Evolutionary conservation across 2,888 invertebrate genomes (phyloP), one percentile per base, ranked within the genome.

Genomic region (Coelopa pilipes): DNA sequence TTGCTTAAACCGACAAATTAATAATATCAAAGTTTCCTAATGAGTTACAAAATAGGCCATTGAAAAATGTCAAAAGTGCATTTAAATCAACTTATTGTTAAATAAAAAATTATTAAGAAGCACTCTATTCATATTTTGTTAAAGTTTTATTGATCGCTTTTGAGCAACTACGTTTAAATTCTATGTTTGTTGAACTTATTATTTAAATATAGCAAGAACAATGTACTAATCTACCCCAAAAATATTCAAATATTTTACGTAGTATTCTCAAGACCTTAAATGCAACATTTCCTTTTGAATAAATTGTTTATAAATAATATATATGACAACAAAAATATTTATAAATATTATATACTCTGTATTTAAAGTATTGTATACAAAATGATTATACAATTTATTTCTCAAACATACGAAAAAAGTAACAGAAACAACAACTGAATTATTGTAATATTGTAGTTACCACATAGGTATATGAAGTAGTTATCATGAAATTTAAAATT

Each of bases 1-100:
- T 79, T 86, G 77, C 82, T 86, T 69, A 87, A 86, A 78, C 84
- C 85, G 49, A 86, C 81, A 76, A 76, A 71, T 68, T 34, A 67
- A 34, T 34, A 34, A 34, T 34, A 34, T 34, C 34, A 34, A 34
- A 34, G 34, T 34, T 34, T 34, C 34, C 34, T 34, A 2, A 34
- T 34, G 34, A 34, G 34, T 34, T 34, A 34, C 60, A 60, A 34
- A 57, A 46, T 70, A n/a, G 46, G 65, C 62, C 67, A 62, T 55
- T 67, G 45, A 69, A 70, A 55, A 65, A 70, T 70, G 67, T 63
- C 50, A 76, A 76, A 75, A 74, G 59, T 76, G 75, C 76, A 76
- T 76, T 75, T 74, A 73, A 73, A 66, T 47, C 49, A 49, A 50
- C 21, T 19, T 19, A 24, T 66, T 21, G 24, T 12, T 50, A 66